Evolutionary conservation across 2,113 vertebrate genomes (phyloP).

Genomic region (Mastomys natalensis): DNA sequence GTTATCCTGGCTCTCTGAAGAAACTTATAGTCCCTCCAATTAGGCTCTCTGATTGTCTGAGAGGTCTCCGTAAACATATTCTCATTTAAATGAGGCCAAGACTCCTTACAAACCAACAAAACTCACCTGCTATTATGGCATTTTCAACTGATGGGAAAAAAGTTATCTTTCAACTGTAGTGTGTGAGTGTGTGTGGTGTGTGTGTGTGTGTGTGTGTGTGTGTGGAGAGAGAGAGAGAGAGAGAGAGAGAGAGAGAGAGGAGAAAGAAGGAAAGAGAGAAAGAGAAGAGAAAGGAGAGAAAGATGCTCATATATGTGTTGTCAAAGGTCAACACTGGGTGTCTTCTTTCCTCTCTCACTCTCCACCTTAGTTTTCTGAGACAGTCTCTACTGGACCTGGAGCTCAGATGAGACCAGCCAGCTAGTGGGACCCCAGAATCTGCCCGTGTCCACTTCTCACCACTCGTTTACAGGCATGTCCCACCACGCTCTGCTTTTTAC

Average conservation of each 20-base stretch:
- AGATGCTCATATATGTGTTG: too few relatives aligned
- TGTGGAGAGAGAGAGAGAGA: neutral
- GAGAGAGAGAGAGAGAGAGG: neutral
- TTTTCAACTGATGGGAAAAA: slow-evolving; percentile 34
- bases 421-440: neutral
- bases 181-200: neutral
- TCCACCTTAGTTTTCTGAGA: neutral
- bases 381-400: neutral
- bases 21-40: neutral
- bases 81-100: slow-evolving; percentile 16
- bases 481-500: neutral
- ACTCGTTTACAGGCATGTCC: neutral
- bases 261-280: too few relatives aligned
- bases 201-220: neutral
- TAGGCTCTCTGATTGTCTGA: slow-evolving; percentile 7
- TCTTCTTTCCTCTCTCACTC: neutral
- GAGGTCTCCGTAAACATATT: slow-evolving; percentile 8
- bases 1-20: neutral
- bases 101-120: slow-evolving; percentile 10
- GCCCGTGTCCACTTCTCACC: neutral
- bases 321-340: neutral
- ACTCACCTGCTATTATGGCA: neutral
- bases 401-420: neutral
- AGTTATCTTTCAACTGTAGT: neutral
- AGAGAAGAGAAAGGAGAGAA: neutral